Evolutionary conservation across 2,797 vertebrate genomes (phyloP).

Genomic region (Siniperca undulata): DNA sequence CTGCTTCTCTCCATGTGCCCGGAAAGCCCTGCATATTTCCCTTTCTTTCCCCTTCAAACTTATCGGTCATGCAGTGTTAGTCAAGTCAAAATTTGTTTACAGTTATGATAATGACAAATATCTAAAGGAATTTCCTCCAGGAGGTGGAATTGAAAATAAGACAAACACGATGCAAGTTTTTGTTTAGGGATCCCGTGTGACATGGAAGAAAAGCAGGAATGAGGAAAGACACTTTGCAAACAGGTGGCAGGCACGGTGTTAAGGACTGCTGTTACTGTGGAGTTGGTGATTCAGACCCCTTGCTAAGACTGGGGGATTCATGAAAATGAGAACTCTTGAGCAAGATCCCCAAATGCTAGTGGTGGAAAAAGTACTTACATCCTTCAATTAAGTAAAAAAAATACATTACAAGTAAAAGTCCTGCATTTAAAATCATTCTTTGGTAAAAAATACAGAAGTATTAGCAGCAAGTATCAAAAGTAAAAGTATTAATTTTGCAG

Average conservation of each 20-base stretch:
- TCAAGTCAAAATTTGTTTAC: slow-evolving; percentile 1
- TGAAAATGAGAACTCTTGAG: neutral
- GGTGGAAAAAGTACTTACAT: neutral
- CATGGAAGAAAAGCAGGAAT: neutral
- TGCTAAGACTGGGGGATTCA: neutral
- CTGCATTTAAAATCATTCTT: neutral
- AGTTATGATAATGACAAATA: slow-evolving; percentile 42
- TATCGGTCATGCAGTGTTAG: slow-evolving; percentile 45
- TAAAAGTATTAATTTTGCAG: neutral
- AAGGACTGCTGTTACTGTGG: neutral
- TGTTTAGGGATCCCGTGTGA: neutral
- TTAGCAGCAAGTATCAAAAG: neutral
- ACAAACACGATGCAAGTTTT: neutral
- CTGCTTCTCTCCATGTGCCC: slow-evolving; percentile 1
- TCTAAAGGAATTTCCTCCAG: slow-evolving; percentile 16
- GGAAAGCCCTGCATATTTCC: slow-evolving; percentile 34
- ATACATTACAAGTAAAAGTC: too few species aligned
- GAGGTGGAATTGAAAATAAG: neutral
- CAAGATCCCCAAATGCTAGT: neutral
- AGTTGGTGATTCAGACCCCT: neutral
- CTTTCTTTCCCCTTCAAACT: slow-evolving; percentile 27
- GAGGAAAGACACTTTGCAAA: neutral
- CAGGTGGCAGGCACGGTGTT: neutral
- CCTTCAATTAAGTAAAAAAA: neutral
- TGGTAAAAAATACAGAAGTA: neutral